A percentile compares a stretch with the other conserved stretches of the same genome.
Evolutionary conservation across 2,797 vertebrate species (phyloP).

Genomic region (Chelon labrosus): DNA sequence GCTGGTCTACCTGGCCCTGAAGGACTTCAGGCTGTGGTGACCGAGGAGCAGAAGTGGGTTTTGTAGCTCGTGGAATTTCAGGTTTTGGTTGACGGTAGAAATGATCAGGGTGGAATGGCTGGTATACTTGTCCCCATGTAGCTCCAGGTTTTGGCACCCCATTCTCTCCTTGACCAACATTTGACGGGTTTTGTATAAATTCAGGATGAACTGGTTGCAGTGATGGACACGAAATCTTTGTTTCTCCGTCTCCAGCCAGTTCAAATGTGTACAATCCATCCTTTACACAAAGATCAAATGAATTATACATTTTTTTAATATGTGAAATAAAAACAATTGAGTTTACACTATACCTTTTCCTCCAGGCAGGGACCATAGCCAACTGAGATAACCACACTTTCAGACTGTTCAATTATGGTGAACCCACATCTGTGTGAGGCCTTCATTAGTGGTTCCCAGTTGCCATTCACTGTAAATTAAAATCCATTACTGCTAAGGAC

Average conservation of each 20-base stretch:
- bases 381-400: constrained; percentile 73
- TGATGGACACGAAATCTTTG: constrained; percentile 76
- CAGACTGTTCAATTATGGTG: constrained; percentile 72
- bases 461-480: constrained; percentile 65
- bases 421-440: constrained; percentile 76
- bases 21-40: background rate
- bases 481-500: background rate
- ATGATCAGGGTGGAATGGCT: background rate
- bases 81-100: background rate
- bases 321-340: too few species aligned
- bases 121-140: background rate
- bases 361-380: constrained; percentile 77
- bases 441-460: constrained; percentile 76
- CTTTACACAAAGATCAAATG: constrained; percentile 51
- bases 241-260: constrained; percentile 62
- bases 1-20: background rate
- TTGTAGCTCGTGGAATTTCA: background rate
- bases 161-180: too few species aligned
- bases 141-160: too few species aligned
- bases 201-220: constrained; percentile 18
- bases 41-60: background rate
- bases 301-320: background rate
- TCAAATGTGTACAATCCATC: constrained; percentile 78
- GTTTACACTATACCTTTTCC: constrained; percentile 49
- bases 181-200: background rate